Conservation (phyloP, 2,113 vertebrate genomes). For the Crotalus helleri region DNA sequence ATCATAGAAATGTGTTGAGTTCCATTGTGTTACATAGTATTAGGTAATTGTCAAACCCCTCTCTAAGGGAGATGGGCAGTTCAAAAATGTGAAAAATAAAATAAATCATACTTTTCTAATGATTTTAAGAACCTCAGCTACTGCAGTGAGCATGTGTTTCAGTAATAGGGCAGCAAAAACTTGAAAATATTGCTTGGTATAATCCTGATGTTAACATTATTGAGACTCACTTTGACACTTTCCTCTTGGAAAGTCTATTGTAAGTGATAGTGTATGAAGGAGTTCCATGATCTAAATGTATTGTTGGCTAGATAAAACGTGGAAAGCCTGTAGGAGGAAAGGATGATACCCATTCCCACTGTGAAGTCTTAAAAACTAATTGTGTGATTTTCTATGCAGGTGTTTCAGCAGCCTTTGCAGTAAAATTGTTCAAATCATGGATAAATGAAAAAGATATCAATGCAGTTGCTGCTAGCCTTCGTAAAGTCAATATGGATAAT, state of each 20-base stretch:
- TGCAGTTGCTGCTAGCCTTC: conserved; percentile 89
- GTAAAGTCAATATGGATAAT: conserved; percentile 98
- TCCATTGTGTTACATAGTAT: background rate
- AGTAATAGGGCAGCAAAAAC: background rate
- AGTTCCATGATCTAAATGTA: background rate
- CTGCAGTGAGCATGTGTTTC: background rate
- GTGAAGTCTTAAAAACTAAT: background rate
- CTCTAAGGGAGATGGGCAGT: background rate
- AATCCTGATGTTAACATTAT: background rate
- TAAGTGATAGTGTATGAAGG: background rate
- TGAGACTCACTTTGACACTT: background rate
- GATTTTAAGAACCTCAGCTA: background rate
- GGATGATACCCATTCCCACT: background rate
- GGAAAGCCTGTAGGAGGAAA: background rate
- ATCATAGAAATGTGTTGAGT: background rate
- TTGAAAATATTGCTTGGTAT: too few species aligned
- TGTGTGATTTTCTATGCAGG: conserved; percentile 64
- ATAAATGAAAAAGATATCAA: conserved; percentile 98
- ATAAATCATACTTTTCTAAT: background rate
- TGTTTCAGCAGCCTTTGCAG: conserved; percentile 96
- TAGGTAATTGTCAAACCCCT: background rate
- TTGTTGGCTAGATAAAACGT: too few species aligned
- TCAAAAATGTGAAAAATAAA: background rate
- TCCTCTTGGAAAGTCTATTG: background rate
- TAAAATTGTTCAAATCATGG: conserved; percentile 98